Base-by-base conservation (phyloP, 2,113 vertebrate species). In the Mormyrus lacerda region DNA sequence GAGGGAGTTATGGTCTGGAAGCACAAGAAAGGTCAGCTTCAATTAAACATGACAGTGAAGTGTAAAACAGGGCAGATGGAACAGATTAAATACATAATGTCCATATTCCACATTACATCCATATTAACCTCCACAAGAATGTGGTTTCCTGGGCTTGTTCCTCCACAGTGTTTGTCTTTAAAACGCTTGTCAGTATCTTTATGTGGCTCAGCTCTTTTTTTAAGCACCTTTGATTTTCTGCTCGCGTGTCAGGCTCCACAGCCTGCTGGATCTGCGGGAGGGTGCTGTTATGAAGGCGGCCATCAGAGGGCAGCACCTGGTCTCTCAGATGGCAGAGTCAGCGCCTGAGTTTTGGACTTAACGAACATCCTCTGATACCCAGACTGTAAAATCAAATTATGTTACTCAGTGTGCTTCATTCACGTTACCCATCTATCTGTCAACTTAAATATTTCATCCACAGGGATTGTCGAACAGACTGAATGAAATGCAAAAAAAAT, bases 1-100 rank as follows among this genome's bases (percentile, higher is more conserved):
- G 87, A 76, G 58, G 76, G 76, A 90, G 86, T 61, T 50, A 90
- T 48, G 87, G 87, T 69, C 73, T 55, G 53, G 55, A 88, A 86
- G 69, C n/a, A 10, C n/a, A 44, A 79, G 87, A 50, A 85, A 90
- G 79, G 58, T 88, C 58, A 69, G 87, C 69, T 86, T 61, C 83
- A 89, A 85, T 51, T 73, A 73, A 69, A 48, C 82, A 84, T 55
- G 69, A 76, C 83, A 21, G 76, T 82, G 69, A 90, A 85, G 65
- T 87, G 88, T 89, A 89, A 50, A 47, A 65, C 55, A 83, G 4
- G 61, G 47, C 84, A 89, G 39, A 89, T 87, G 69, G 88, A 76
- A 86, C 39, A 39, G 42, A 76, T 90, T 90, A 87, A 24, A 89
- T 15, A 61, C 65, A 87, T 76, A 55, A 76, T 50, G 53, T 89